Conservation (phyloP, 2,113 vertebrate genomes). For the Chascanopsetta lugubris region DNA sequence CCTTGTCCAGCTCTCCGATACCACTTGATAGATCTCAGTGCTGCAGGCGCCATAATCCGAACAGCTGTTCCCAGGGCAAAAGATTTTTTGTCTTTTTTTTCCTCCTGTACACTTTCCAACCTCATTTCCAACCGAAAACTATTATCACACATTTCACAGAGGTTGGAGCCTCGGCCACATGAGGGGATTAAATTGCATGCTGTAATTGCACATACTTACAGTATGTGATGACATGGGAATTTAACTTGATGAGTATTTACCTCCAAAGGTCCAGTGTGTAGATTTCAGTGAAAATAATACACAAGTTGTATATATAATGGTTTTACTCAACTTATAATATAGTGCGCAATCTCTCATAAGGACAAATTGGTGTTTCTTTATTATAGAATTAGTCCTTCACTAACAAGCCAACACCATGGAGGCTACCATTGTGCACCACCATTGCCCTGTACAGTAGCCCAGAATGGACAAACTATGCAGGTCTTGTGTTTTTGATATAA, state of each 20-base stretch:
- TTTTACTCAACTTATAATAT: no score
- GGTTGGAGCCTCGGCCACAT: constrained; percentile 25
- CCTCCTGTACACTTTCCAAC: constrained; percentile 40
- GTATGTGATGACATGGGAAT: constrained; percentile 17
- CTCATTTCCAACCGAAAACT: constrained; percentile 52
- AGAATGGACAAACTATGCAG: no score
- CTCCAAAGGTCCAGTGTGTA: no score
- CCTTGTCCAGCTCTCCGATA: constrained; percentile 36
- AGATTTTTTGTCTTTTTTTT: constrained; percentile 29
- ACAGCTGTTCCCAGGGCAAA: constrained; percentile 63
- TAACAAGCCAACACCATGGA: no score
- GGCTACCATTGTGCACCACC: no score
- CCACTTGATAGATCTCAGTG: constrained; percentile 54
- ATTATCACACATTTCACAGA: constrained; percentile 48
- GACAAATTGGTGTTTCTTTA: no score
- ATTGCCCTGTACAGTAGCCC: no score
- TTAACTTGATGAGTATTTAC: constrained; percentile 19
- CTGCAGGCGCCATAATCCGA: constrained; percentile 61
- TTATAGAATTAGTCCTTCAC: no score
- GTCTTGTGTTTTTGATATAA: no score
- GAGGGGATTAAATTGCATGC: constrained; percentile 20
- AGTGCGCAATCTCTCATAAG: no score
- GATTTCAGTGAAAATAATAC: no score
- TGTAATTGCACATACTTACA: constrained; percentile 34
- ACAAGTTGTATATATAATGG: no score